Conservation (phyloP, 2,113 vertebrate species). For the Sigmodon hispidus region DNA sequence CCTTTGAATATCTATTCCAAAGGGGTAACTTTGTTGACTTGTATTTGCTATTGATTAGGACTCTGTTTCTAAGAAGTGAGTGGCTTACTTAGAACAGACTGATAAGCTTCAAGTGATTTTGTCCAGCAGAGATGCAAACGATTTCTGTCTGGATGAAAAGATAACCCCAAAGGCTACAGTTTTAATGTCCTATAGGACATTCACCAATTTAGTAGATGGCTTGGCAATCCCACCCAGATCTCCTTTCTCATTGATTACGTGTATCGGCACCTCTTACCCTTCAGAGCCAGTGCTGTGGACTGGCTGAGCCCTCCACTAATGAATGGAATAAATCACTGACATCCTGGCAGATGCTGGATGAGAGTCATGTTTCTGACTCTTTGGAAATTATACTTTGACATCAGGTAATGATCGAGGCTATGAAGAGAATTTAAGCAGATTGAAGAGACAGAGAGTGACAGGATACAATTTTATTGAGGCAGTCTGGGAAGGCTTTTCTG, state of each 20-base stretch:
- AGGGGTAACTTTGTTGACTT: conserved; percentile 40
- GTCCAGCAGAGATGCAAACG: conserved; percentile 57
- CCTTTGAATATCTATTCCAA: background rate
- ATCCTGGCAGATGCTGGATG: background rate
- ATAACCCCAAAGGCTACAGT: conserved; percentile 16
- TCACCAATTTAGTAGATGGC: conserved; percentile 11
- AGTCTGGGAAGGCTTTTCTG: background rate
- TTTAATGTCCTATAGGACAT: conserved; percentile 14
- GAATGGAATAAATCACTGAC: conserved; percentile 40
- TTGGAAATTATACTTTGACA: conserved; percentile 70
- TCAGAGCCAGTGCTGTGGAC: conserved; percentile 22
- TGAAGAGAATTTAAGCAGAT: conserved; percentile 10
- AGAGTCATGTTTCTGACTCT: conserved; percentile 54
- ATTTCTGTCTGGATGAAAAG: conserved; percentile 64
- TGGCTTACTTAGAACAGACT: conserved; percentile 59
- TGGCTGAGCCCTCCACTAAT: background rate
- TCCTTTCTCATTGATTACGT: background rate
- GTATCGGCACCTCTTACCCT: background rate
- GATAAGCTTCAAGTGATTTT: conserved; percentile 64
- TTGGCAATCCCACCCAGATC: background rate
- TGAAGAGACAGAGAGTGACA: background rate
- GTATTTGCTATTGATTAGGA: conserved; percentile 59
- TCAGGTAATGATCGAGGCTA: conserved; percentile 13
- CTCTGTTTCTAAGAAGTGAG: conserved; percentile 43
- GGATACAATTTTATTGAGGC: background rate